Conservation (phyloP, 2,888 invertebrate genomes). For the Baccha elongata region DNA sequence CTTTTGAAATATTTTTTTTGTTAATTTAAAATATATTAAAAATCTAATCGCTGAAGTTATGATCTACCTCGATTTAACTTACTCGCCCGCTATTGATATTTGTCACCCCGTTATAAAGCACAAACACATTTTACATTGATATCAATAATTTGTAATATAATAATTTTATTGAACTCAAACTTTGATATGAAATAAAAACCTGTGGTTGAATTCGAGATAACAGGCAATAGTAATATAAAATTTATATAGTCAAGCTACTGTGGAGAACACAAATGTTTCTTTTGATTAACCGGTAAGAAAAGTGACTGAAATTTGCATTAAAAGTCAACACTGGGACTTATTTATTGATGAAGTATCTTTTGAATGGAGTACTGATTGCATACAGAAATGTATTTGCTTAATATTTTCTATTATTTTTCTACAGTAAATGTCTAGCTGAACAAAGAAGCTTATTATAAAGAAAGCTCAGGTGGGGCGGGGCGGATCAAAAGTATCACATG, state of each 20-base stretch:
- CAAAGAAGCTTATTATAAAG: neutral
- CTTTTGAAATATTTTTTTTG: too few relatives aligned
- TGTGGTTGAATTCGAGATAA: conserved; percentile 20
- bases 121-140: neutral
- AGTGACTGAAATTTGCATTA: neutral
- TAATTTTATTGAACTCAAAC: neutral
- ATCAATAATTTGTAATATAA: conserved; percentile 6
- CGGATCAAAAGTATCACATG: too few relatives aligned
- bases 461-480: too few relatives aligned
- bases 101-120: too few relatives aligned
- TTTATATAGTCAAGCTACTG: conserved; percentile 3
- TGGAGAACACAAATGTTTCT: neutral
- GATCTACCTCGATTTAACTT: too few relatives aligned
- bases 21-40: too few relatives aligned
- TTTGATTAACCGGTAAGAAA: neutral
- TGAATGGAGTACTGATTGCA: conserved; percentile 19
- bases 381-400: neutral
- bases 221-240: conserved; percentile 25
- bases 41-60: too few relatives aligned
- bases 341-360: neutral
- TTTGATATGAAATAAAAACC: conserved; percentile 16
- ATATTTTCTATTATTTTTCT: neutral
- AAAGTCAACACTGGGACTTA: neutral
- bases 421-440: neutral
- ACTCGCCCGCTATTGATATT: too few relatives aligned